Conservation (phyloP, 2,797 vertebrate species). For the Sibirionetta formosa region DNA sequence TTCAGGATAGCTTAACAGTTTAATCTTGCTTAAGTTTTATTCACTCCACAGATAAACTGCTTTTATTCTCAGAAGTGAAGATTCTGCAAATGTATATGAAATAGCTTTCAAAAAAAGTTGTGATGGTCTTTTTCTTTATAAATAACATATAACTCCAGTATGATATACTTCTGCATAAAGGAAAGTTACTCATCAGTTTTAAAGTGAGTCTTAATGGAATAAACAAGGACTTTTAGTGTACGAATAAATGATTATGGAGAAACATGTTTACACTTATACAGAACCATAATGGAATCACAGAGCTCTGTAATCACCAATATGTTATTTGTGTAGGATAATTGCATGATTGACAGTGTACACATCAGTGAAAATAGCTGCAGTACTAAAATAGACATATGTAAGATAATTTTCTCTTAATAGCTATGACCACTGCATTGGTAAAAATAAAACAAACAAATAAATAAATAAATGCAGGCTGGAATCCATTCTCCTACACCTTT, state of each 20-base stretch:
- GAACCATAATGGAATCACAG: constrained; percentile 24
- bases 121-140: background rate
- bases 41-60: background rate
- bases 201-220: background rate
- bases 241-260: background rate
- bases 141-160: background rate
- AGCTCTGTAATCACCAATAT: background rate
- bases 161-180: background rate
- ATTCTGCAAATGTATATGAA: background rate
- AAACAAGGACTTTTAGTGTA: background rate
- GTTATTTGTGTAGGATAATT: background rate
- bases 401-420: constrained; percentile 5
- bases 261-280: background rate
- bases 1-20: fast-evolving
- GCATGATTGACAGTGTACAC: background rate
- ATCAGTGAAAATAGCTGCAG: constrained; percentile 4
- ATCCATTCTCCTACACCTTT: constrained; percentile 10
- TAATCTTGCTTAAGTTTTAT: background rate
- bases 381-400: constrained; percentile 16
- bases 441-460: background rate
- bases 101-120: background rate
- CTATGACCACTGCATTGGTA: background rate
- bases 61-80: background rate
- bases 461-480: constrained; percentile 10
- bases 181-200: background rate